Conservation (phyloP, 2,113 vertebrate genomes). For the Turdus rufiventris region DNA sequence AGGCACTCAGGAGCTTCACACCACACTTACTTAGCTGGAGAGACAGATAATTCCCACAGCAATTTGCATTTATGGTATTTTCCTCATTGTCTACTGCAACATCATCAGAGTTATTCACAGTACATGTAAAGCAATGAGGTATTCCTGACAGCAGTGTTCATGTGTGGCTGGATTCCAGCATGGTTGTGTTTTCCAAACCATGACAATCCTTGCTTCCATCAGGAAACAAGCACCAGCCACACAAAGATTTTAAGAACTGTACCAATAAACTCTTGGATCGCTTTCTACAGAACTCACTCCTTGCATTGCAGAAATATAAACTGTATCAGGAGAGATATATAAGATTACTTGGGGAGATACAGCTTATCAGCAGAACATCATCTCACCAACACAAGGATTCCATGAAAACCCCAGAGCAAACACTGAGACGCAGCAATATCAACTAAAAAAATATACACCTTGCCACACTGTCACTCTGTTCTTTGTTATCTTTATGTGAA, state of each 20-base stretch:
- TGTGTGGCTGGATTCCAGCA: not conserved
- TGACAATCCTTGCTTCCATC: not conserved
- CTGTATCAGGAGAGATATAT: not conserved
- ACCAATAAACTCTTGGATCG: not conserved
- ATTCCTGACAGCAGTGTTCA: not conserved
- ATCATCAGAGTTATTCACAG: not conserved
- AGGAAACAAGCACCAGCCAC: not conserved
- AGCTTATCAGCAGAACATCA: not conserved
- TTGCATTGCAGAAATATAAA: not conserved
- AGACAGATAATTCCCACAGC: not conserved
- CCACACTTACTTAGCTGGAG: not conserved
- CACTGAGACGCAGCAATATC: not conserved
- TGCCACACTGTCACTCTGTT: not conserved
- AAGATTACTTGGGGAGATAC: not conserved
- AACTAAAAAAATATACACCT: not conserved
- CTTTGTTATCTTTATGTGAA: not conserved
- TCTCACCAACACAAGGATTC: rapidly evolving
- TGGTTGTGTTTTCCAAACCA: not conserved
- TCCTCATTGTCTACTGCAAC: not conserved
- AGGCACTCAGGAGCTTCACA: not conserved
- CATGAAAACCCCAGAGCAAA: not conserved
- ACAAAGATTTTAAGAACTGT: not conserved
- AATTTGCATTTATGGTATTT: not conserved
- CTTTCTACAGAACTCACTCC: not conserved
- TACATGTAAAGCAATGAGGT: not conserved